phyloP scores from a whole-genome alignment of 2,888 invertebrate species.

The Yponomeuta malinellus region DNA sequence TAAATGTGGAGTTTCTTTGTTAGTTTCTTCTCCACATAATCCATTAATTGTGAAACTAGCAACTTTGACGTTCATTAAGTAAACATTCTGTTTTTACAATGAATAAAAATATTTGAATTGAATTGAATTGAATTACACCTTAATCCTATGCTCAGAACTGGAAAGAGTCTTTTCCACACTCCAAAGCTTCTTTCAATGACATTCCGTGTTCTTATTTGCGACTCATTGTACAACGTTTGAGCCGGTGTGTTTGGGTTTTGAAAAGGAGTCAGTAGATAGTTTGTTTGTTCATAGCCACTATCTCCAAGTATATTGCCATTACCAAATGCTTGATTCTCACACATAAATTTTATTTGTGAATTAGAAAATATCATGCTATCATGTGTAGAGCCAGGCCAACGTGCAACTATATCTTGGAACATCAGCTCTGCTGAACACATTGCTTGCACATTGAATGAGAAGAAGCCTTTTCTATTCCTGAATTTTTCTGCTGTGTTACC shows the following conservation, averaged over 20 bases:
- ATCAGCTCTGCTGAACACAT: constrained; percentile 13
- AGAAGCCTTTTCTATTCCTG: constrained; percentile 19
- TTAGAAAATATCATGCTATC: constrained; percentile 20
- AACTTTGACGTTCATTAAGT: no score
- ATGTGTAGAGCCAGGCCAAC: constrained; percentile 21
- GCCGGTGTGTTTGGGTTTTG: constrained; percentile 18
- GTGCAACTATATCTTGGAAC: constrained; percentile 16
- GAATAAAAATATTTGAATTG: no score
- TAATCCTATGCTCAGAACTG: constrained; percentile 22
- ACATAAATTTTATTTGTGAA: constrained; percentile 12
- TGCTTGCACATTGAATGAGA: constrained; percentile 15
- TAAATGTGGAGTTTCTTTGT: no score
- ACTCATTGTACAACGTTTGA: constrained; percentile 20
- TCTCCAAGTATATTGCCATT: constrained; percentile 19
- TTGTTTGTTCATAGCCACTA: constrained; percentile 20
- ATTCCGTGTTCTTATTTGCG: constrained; percentile 23
- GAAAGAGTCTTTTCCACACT: constrained; percentile 8
- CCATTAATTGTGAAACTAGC: no score
- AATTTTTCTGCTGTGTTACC: constrained; percentile 21
- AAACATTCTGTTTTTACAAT: no score
- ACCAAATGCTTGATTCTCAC: constrained; percentile 18
- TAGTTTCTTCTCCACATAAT: no score
- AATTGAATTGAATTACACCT: no score
- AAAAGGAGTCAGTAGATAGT: constrained; percentile 20
- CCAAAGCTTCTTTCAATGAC: constrained; percentile 23